A percentile compares a stretch with the other conserved stretches of the same genome.
phyloP scores from a whole-genome alignment of 1,140 invertebrate species.

The Chrysopa pallens region DNA sequence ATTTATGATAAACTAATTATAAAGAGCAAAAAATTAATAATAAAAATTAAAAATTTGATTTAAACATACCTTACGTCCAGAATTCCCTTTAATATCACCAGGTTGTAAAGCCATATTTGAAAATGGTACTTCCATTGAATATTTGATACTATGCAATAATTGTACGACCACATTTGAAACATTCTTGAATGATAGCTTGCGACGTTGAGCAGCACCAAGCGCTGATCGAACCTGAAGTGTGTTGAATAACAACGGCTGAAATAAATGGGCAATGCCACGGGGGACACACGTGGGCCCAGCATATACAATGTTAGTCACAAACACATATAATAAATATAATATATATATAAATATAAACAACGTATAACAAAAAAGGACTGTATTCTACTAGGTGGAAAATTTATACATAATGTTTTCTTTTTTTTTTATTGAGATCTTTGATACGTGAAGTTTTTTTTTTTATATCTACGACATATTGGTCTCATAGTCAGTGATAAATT shows the following conservation, averaged over 20 bases:
- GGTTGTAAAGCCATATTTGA: conserved; percentile 65
- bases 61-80: conserved; percentile 38
- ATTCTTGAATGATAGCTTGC: conserved; percentile 80
- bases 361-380: too few species aligned
- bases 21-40: too few species aligned
- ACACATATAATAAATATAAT: not conserved
- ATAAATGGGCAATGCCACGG: conserved; percentile 5
- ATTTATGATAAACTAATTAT: too few species aligned
- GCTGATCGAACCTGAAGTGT: conserved; percentile 47
- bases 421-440: too few species aligned
- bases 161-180: conserved; percentile 83
- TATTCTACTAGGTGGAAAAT: too few species aligned
- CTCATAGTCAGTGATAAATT: too few species aligned
- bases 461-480: too few species aligned
- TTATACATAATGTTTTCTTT: too few species aligned
- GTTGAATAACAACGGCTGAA: conserved; percentile 48
- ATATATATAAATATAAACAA: too few species aligned
- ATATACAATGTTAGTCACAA: conserved; percentile 1
- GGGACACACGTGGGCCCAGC: too few species aligned
- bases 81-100: conserved; percentile 37
- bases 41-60: not conserved
- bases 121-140: conserved; percentile 82
- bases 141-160: conserved; percentile 77
- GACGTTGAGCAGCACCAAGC: conserved; percentile 40
- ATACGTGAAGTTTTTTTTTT: too few species aligned